phyloP scores from a whole-genome alignment of 1,140 invertebrate species.

The Metaphire vulgaris region DNA sequence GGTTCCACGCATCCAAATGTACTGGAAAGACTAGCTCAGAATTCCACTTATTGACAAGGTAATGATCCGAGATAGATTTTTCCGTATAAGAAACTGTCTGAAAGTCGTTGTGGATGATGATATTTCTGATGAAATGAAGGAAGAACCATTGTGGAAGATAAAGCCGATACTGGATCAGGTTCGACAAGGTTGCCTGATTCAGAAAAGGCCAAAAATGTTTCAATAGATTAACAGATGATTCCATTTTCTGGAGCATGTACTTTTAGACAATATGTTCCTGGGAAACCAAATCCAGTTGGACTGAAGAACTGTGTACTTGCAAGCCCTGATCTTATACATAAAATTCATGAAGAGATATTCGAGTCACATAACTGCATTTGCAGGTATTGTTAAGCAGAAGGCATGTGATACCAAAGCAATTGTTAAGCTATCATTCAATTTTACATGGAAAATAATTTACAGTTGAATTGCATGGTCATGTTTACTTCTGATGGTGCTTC shows the following conservation, averaged over 20 bases:
- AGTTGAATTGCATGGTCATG: neutral
- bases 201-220: neutral
- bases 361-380: slow-evolving; percentile 13
- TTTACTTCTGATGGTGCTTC: slow-evolving; percentile 13
- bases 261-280: neutral
- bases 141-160: neutral
- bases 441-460: neutral
- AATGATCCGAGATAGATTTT: neutral
- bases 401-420: slow-evolving; percentile 7
- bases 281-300: neutral
- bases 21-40: neutral
- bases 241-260: neutral
- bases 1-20: neutral
- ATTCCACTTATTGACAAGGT: neutral
- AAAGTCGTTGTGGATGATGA: neutral
- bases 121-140: neutral
- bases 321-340: too few relatives aligned
- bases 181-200: neutral
- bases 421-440: neutral
- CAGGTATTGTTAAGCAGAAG: neutral
- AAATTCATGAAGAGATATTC: too few relatives aligned
- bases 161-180: neutral
- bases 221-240: neutral
- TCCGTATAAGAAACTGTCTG: neutral
- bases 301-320: neutral